phyloP scores from a whole-genome alignment of 2,888 invertebrate species.

The Lamproptera curius region DNA sequence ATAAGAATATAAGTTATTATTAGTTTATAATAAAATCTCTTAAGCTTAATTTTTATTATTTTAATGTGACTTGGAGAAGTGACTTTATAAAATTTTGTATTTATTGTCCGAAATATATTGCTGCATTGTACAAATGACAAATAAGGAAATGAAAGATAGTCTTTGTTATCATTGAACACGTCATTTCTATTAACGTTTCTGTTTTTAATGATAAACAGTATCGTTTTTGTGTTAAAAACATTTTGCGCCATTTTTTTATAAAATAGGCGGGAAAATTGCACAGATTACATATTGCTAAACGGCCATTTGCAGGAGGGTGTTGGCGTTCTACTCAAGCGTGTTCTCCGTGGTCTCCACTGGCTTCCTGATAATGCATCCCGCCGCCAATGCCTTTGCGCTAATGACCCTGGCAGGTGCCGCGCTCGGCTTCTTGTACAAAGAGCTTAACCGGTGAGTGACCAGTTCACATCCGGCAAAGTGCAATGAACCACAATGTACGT shows the following conservation, averaged over 20 bases:
- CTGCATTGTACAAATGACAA: not conserved
- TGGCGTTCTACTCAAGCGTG: constrained; percentile 78
- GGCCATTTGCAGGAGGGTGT: constrained; percentile 73
- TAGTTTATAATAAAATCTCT: not conserved
- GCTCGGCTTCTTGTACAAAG: constrained; percentile 80
- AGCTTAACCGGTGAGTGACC: constrained; percentile 80
- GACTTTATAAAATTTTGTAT: too few species aligned
- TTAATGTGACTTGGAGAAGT: too few species aligned
- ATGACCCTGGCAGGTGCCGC: constrained; percentile 86
- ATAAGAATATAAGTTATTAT: not conserved
- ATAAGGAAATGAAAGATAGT: not conserved
- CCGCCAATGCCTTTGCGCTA: constrained; percentile 89
- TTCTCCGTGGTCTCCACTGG: constrained; percentile 82
- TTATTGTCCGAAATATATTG: not conserved
- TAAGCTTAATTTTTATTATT: not conserved
- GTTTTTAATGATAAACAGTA: not conserved
- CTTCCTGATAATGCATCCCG: constrained; percentile 85
- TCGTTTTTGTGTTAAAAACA: not conserved
- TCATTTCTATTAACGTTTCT: too few species aligned
- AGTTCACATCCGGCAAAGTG: too few species aligned
- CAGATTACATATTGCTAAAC: not conserved
- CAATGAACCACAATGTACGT: too few species aligned
- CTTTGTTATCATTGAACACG: not conserved
- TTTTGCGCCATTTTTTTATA: too few species aligned
- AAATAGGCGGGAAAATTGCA: too few species aligned